phyloP scores from a whole-genome alignment of 2,113 vertebrate species.

The Clarias batrachus region DNA sequence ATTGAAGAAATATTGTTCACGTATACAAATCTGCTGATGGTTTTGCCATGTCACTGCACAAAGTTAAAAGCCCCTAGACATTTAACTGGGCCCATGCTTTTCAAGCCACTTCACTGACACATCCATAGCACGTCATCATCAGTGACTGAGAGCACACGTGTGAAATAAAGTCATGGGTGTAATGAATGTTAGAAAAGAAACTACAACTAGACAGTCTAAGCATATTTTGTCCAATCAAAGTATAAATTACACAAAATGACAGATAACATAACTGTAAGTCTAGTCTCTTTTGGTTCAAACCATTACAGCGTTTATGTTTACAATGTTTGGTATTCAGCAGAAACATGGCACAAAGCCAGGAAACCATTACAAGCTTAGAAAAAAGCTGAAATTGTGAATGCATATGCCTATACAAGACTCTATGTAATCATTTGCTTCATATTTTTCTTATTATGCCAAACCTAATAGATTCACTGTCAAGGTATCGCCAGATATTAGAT shows the following conservation, averaged over 20 bases:
- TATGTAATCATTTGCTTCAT: not conserved
- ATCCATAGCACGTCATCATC: not conserved
- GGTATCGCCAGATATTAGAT: not conserved
- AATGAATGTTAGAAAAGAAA: not conserved
- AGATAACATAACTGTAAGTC: not conserved
- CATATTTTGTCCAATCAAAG: not conserved
- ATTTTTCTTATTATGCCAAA: not conserved
- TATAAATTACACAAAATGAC: not conserved
- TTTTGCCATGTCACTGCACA: not conserved
- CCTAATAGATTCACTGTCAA: not conserved
- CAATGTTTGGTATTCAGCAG: not conserved
- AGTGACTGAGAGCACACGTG: not conserved
- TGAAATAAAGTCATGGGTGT: not conserved
- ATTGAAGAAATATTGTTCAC: no score
- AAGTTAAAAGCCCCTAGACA: not conserved
- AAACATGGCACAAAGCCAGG: constrained; percentile 2
- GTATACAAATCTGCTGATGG: not conserved
- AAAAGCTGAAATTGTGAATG: not conserved
- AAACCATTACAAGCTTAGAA: not conserved
- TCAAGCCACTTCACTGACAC: not conserved
- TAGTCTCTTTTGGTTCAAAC: not conserved
- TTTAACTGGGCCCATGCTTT: not conserved
- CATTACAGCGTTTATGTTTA: not conserved
- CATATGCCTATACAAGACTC: not conserved
- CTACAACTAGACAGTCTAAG: not conserved